phyloP scores from a whole-genome alignment of 1,140 invertebrate genomes.

The Cryptotermes secundus region DNA sequence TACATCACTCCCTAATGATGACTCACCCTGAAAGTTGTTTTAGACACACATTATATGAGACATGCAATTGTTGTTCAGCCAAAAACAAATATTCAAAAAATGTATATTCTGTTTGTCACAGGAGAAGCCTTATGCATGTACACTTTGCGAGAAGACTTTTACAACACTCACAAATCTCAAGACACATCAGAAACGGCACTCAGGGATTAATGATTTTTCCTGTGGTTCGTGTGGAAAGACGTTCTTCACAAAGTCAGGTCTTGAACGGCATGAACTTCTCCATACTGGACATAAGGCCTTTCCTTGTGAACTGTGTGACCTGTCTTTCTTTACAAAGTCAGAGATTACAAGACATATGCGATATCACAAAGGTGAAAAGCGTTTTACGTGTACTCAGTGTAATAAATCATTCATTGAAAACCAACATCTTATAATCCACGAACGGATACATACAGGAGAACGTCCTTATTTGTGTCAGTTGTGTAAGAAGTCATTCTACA shows the following conservation, averaged over 20 bases:
- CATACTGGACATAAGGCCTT: conserved; percentile 23
- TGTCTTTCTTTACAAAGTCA: conserved; percentile 7
- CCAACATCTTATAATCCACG: conserved; percentile 22
- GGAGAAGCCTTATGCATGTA: conserved; percentile 71
- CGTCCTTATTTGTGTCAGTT: conserved; percentile 26
- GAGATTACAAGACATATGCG: conserved; percentile 27
- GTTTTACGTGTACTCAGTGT: conserved; percentile 18
- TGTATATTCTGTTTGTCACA: neutral
- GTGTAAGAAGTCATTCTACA: conserved; percentile 26
- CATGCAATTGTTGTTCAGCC: too few species aligned
- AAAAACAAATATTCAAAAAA: too few species aligned
- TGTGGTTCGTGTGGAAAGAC: neutral
- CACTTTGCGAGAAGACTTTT: conserved; percentile 71
- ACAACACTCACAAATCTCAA: conserved; percentile 42
- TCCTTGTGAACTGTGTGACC: neutral
- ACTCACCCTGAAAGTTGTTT: too few species aligned
- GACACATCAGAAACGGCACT: conserved; percentile 21
- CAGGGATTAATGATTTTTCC: conserved; percentile 20
- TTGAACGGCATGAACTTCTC: conserved; percentile 17
- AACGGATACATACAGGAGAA: conserved; percentile 26
- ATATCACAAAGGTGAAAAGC: conserved; percentile 23
- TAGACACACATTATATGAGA: too few species aligned
- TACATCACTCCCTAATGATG: too few species aligned
- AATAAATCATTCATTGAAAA: conserved; percentile 22
- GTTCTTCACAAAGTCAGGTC: conserved; percentile 18